Percentiles rank a stretch among this genome's conserved stretches.
Conservation (phyloP, 1,140 invertebrate genomes). For the Mizuhopecten yessoensis region DNA sequence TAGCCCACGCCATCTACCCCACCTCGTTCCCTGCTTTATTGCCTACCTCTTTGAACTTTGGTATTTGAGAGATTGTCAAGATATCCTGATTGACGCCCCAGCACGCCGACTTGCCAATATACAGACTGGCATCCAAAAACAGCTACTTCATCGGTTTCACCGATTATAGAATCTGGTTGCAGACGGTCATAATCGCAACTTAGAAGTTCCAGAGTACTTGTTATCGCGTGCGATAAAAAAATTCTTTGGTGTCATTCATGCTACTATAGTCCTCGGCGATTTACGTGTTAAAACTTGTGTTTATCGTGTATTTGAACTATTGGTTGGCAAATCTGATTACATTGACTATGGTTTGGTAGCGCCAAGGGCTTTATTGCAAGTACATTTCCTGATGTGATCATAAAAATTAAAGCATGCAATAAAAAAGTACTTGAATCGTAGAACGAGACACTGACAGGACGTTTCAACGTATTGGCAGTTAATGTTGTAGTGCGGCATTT, state of each 20-base stretch:
- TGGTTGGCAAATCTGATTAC: background rate
- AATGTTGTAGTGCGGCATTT: background rate
- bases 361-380: background rate
- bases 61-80: background rate
- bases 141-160: background rate
- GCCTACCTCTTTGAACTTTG: background rate
- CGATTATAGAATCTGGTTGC: background rate
- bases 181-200: constrained; percentile 21
- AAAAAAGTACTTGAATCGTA: background rate
- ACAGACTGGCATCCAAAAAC: background rate
- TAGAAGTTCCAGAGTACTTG: background rate
- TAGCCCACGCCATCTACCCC: background rate
- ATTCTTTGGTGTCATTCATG: background rate
- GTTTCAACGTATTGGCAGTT: background rate
- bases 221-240: background rate
- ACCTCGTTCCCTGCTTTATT: background rate
- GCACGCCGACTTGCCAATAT: background rate
- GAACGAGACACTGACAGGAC: background rate
- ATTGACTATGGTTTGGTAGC: too few relatives aligned
- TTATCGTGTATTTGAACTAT: background rate
- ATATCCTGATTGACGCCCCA: background rate
- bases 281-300: background rate
- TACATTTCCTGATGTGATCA: background rate
- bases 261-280: background rate
- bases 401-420: background rate